These are phyloP conservation scores for Ploceus nigricollis DNA, from an alignment of 2,113 vertebrate species.

Conservation along the genomic window DNA sequence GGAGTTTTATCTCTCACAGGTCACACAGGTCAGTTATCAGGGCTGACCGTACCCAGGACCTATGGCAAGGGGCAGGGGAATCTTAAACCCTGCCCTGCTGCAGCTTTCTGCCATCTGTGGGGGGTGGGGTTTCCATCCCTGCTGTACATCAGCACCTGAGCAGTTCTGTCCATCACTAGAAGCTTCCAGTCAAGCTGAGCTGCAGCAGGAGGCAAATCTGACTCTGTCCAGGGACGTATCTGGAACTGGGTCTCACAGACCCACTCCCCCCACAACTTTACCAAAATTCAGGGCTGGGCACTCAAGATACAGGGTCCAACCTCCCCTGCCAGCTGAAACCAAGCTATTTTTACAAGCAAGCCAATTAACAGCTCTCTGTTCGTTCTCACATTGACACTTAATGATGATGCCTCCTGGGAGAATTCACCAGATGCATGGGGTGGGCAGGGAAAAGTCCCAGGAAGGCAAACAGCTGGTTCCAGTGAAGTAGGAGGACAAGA, in stretches of 20 bases:
- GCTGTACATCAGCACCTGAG: not conserved
- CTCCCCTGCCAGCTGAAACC: not conserved
- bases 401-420: slow-evolving; percentile 10
- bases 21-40: not conserved
- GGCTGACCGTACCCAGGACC: not conserved
- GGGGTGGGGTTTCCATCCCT: not conserved
- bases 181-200: not conserved
- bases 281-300: not conserved
- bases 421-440: not conserved
- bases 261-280: not conserved
- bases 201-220: not conserved
- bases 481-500: not conserved
- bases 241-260: not conserved
- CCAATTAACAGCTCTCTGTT: not conserved
- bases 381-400: not conserved
- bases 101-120: not conserved
- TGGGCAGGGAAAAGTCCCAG: not conserved
- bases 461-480: not conserved
- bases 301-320: not conserved
- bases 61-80: not conserved
- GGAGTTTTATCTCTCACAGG: not conserved
- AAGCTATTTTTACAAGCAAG: not conserved
- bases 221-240: not conserved
- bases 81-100: not conserved
- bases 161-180: not conserved